Conservation (phyloP, 23 tunicate genomes). For the Corella eumyota region DNA sequence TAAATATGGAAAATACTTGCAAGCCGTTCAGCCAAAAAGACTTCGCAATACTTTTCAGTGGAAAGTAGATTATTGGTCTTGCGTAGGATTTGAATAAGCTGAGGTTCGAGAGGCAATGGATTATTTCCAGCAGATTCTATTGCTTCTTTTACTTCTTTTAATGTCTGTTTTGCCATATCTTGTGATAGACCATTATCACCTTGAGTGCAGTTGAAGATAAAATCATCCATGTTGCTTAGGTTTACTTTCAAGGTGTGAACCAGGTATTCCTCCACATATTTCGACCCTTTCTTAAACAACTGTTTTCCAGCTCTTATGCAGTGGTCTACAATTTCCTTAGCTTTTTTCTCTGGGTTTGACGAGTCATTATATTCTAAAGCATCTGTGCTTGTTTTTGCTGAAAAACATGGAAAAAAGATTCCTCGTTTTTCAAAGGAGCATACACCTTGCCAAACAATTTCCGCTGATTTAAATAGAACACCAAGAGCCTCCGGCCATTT, state of each 20-base stretch:
- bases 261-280: constrained; percentile 7
- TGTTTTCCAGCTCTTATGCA: constrained; percentile 11
- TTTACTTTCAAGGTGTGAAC: not conserved
- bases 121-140: too few relatives aligned
- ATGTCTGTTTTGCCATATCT: not conserved
- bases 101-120: not conserved
- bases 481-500: constrained; percentile 6
- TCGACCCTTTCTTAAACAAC: constrained; percentile 8
- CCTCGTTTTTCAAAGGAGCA: constrained; percentile 2
- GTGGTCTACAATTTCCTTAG: constrained; percentile 6
- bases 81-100: constrained; percentile 1
- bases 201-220: constrained; percentile 4
- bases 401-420: not conserved
- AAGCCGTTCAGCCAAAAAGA: constrained; percentile 33
- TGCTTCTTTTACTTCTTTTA: not conserved
- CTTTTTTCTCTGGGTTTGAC: constrained; percentile 13
- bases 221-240: constrained; percentile 4
- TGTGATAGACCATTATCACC: not conserved
- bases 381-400: not conserved
- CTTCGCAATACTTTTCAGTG: not conserved
- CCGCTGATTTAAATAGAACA: constrained; percentile 27
- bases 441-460: constrained; percentile 16
- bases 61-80: constrained; percentile 15
- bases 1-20: constrained; percentile 49
- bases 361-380: constrained; percentile 5